Percentiles rank a stretch among this genome's conserved stretches.
Conservation (phyloP, 2,113 vertebrate genomes). For the Amphiprion ocellaris region DNA sequence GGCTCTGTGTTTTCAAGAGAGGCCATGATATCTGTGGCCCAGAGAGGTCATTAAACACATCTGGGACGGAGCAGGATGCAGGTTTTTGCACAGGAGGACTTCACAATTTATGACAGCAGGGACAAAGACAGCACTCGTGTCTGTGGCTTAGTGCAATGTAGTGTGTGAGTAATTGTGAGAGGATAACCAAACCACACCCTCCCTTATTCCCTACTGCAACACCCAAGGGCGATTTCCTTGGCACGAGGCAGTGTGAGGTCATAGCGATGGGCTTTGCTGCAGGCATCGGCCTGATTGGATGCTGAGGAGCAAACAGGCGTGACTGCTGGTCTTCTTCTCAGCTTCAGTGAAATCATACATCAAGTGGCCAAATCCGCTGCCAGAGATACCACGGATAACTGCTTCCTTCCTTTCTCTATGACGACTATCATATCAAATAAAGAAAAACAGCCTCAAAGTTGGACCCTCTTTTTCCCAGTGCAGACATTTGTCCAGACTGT, state of each 20-base stretch:
- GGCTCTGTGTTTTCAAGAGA: constrained; percentile 10
- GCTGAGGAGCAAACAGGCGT: constrained; percentile 48
- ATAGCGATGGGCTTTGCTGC: constrained; percentile 40
- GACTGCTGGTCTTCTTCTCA: constrained; percentile 45
- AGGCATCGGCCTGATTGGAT: constrained; percentile 31
- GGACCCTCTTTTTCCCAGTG: constrained; percentile 54
- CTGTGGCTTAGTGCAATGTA: not conserved
- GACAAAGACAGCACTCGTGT: constrained; percentile 28
- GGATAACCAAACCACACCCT: constrained; percentile 43
- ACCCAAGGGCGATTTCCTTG: constrained; percentile 43
- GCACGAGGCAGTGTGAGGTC: constrained; percentile 56
- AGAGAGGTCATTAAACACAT: constrained; percentile 73
- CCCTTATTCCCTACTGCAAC: constrained; percentile 5
- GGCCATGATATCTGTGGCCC: constrained; percentile 32
- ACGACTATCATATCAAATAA: constrained; percentile 50
- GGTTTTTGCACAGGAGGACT: constrained; percentile 49
- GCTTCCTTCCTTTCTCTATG: constrained; percentile 69
- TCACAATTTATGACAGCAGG: constrained; percentile 68
- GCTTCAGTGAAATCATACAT: constrained; percentile 53
- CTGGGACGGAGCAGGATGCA: constrained; percentile 61
- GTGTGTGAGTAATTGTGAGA: constrained; percentile 30
- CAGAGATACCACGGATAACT: constrained; percentile 46
- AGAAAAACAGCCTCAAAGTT: constrained; percentile 35
- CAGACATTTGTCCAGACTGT: constrained; percentile 45
- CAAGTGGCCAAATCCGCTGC: constrained; percentile 28